These are phyloP conservation scores for Spea bombifrons DNA, from an alignment of 2,113 vertebrate genomes.

Conservation along the genomic window DNA sequence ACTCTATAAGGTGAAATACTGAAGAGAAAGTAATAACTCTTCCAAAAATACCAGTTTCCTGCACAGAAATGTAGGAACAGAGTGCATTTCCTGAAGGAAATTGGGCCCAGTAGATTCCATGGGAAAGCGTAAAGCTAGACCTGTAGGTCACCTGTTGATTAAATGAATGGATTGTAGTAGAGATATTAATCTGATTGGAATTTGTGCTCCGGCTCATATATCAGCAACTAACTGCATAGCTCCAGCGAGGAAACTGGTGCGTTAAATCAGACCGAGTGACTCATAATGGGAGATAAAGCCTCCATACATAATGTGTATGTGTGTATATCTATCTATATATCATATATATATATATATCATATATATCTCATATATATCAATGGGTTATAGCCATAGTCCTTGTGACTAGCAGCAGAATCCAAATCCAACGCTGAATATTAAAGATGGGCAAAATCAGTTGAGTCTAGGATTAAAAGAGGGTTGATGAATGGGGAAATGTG, in stretches of 20 bases:
- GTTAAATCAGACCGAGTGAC: background rate
- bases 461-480: background rate
- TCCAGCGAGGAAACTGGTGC: slow-evolving; percentile 14
- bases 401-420: too few relatives aligned
- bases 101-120: slow-evolving; percentile 18
- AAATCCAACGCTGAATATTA: too few relatives aligned
- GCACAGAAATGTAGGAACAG: background rate
- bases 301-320: too few relatives aligned
- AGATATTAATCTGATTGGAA: background rate
- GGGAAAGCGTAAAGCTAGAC: slow-evolving; percentile 19
- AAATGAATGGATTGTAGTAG: rapidly evolving
- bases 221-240: slow-evolving; percentile 7
- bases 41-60: background rate
- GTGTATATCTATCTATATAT: too few relatives aligned
- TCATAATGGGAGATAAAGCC: too few relatives aligned
- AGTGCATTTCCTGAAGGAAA: slow-evolving; percentile 41
- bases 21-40: too few relatives aligned
- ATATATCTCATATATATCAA: too few relatives aligned
- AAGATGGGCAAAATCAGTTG: background rate
- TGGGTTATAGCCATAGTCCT: too few relatives aligned
- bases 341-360: too few relatives aligned
- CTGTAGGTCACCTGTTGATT: background rate
- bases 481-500: too few relatives aligned
- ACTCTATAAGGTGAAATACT: too few relatives aligned
- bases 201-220: slow-evolving; percentile 21